phyloP scores from a whole-genome alignment of 2,797 vertebrate species.

The Semotilus atromaculatus region DNA sequence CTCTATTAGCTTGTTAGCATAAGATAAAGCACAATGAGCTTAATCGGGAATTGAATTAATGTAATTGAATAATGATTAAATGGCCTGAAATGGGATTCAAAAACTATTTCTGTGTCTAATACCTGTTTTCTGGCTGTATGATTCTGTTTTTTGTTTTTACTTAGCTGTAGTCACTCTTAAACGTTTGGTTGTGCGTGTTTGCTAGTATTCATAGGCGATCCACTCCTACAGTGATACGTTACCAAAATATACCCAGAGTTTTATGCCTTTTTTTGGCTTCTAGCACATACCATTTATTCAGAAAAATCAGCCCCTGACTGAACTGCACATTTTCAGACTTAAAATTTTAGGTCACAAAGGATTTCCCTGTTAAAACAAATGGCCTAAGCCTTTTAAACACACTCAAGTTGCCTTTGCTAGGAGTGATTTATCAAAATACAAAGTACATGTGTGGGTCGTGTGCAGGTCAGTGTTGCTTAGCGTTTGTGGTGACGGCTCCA shows the following conservation, averaged over 20 bases:
- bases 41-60: background rate
- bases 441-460: background rate
- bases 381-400: background rate
- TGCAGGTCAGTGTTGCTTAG: slow-evolving; percentile 47
- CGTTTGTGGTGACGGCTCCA: slow-evolving; percentile 40
- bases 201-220: slow-evolving; percentile 33
- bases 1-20: background rate
- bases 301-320: slow-evolving; percentile 27
- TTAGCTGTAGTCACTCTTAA: slow-evolving; percentile 49
- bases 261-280: background rate
- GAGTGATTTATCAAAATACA: background rate
- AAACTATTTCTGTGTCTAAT: slow-evolving; percentile 29
- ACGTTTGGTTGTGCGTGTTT: slow-evolving; percentile 2
- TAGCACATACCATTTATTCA: background rate
- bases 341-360: background rate
- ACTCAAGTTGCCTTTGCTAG: background rate
- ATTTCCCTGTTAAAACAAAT: background rate
- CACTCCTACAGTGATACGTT: slow-evolving; percentile 13
- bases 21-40: background rate
- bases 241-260: slow-evolving; percentile 7
- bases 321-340: slow-evolving; percentile 45
- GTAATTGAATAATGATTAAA: background rate
- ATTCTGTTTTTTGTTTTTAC: slow-evolving; percentile 35
- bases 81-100: background rate
- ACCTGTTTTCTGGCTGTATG: slow-evolving; percentile 45